Base-by-base conservation (phyloP, 1,140 invertebrate genomes). In the Agraylea sexmaculata region DNA sequence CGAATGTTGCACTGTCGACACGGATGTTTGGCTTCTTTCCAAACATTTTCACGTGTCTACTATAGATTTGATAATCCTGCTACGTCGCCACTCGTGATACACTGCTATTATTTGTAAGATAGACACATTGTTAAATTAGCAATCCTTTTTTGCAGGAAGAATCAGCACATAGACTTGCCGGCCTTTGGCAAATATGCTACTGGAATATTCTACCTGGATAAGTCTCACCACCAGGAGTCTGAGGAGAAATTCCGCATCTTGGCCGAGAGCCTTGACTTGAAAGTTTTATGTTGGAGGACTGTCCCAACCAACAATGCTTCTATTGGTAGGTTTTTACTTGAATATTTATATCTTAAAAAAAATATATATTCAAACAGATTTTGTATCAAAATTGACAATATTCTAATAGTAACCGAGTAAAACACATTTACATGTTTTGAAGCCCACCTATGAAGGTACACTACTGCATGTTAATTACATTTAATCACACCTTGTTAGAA, bases 161-260 rank as follows among this genome's bases (percentile, higher is more conserved):
- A 77, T 46, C 73, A 82, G 48, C 80, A 79, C 50, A 70, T 94
- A 37, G 74, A 79, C 43, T 68, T 99, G 42, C 94, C 95, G 3
- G 67, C 77, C 18, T 75, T 79, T 50, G 92, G 92, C 6, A 68
- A 77, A 47, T 99, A 98, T 69, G 94, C 92, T 23, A 97, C 93
- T 8, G 95, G 94, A 37, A 90, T 98, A 37, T 74, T 97, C 47
- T 99, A 91, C 62, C 66, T 96, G 52, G 88, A 94, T 55, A 80
- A 83, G 53, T 68, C 80, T 10, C 82, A 87, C 50, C 80, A 88
- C 50, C 68, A 77, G 43, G 74, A 86, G 49, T 80, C 78, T 21
- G 89, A 97, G 61, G 66, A 73, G 37, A 73, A 80, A 37, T 96
- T 98, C 57, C 69, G 73, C 41, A 73, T 75, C 37, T 66, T 97